Conservation (phyloP, 2,797 vertebrate genomes). For the Danio jaintianensis region DNA sequence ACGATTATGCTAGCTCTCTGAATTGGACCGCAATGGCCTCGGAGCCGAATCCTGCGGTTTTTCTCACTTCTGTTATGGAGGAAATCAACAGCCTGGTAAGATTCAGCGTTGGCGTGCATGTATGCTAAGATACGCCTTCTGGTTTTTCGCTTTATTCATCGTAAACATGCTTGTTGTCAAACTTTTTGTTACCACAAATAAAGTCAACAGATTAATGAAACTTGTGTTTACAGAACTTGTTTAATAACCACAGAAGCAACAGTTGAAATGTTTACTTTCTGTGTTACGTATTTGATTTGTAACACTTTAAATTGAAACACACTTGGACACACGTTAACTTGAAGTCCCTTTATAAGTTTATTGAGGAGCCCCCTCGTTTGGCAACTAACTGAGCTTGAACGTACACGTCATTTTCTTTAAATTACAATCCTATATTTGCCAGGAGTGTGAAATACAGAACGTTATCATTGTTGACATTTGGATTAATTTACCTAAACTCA, state of each 20-base stretch:
- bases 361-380: background rate
- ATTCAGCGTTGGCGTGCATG: background rate
- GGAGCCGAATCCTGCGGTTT: background rate
- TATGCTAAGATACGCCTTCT: background rate
- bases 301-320: background rate
- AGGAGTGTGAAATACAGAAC: background rate
- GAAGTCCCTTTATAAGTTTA: background rate
- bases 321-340: background rate
- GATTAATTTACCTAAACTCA: background rate
- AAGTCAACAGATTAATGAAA: background rate
- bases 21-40: conserved; percentile 12
- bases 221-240: background rate
- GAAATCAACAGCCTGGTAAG: conserved; percentile 30
- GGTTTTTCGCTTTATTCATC: background rate
- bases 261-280: background rate
- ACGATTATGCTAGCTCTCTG: background rate
- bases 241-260: background rate
- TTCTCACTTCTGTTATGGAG: conserved; percentile 10
- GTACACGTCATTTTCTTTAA: background rate
- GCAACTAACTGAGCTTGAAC: background rate
- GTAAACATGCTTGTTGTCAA: background rate
- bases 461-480: background rate
- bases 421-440: background rate
- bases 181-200: background rate
- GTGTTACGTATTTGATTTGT: background rate